Evolutionary conservation across 2,797 vertebrate species (phyloP).

Genomic region (Myoxocephalus aenaeus): DNA sequence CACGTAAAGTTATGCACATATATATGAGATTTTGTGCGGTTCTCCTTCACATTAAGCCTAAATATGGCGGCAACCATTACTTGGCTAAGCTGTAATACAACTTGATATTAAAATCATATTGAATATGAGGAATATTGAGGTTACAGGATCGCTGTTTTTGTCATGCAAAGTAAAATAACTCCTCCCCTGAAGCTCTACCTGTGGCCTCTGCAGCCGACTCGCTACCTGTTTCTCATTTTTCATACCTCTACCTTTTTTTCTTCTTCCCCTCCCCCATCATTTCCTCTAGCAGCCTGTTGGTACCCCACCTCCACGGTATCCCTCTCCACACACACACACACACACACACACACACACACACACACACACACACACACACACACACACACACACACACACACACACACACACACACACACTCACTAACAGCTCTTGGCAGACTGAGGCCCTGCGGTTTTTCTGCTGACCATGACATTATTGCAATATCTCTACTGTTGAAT

Average conservation of each 20-base stretch:
- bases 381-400: background rate
- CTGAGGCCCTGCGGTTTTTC: slow-evolving; percentile 54
- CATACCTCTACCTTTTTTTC: too few species aligned
- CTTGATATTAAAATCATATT: background rate
- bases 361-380: background rate
- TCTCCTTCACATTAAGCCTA: background rate
- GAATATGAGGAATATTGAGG: background rate
- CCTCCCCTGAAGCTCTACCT: slow-evolving; percentile 3
- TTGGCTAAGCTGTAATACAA: background rate
- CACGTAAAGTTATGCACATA: background rate
- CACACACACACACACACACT: background rate
- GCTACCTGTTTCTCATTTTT: slow-evolving; percentile 8
- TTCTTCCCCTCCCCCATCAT: slow-evolving; percentile 4
- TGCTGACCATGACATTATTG: slow-evolving; percentile 74
- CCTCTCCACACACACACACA: too few species aligned
- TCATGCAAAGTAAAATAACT: background rate
- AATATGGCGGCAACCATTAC: background rate
- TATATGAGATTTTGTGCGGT: too few species aligned
- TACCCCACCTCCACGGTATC: too few species aligned
- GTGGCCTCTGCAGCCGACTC: background rate
- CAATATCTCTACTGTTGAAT: slow-evolving; percentile 71
- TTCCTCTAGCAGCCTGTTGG: too few species aligned
- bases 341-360: background rate
- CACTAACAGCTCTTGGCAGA: slow-evolving; percentile 49
- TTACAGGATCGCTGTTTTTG: background rate